Conservation (phyloP, 2,888 invertebrate genomes). For the Altica lythri region DNA sequence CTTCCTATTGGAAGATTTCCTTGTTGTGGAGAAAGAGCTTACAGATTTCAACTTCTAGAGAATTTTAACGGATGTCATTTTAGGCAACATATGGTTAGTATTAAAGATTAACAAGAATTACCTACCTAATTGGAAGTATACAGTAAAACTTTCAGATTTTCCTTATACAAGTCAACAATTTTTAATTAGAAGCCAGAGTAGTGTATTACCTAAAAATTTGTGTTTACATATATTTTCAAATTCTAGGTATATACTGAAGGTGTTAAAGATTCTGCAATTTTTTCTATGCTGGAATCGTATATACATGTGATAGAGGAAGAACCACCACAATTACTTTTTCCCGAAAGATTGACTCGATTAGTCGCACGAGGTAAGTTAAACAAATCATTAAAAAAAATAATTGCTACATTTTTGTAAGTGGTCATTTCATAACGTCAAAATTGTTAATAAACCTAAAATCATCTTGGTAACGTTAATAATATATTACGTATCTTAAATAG, state of each 20-base stretch:
- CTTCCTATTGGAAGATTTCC: constrained; percentile 75
- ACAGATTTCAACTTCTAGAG: constrained; percentile 73
- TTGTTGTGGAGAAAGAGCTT: constrained; percentile 87
- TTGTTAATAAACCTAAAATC: too few relatives aligned
- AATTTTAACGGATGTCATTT: constrained; percentile 72
- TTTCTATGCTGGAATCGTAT: constrained; percentile 64
- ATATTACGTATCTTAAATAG: too few relatives aligned
- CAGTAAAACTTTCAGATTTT: background rate
- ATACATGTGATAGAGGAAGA: constrained; percentile 66
- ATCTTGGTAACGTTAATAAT: too few relatives aligned
- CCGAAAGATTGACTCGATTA: constrained; percentile 70
- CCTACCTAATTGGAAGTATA: background rate
- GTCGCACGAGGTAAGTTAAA: constrained; percentile 60
- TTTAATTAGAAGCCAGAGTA: too few relatives aligned
- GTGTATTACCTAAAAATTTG: too few relatives aligned
- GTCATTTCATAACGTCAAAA: too few relatives aligned
- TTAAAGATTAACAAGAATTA: background rate
- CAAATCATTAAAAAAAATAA: background rate
- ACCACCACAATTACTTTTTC: constrained; percentile 70
- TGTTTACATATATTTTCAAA: background rate
- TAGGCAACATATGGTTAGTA: constrained; percentile 69
- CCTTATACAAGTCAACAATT: background rate
- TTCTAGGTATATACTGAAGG: constrained; percentile 58
- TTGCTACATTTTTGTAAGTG: too few relatives aligned
- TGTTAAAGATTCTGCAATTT: constrained; percentile 69